Percentiles rank a stretch among this genome's conserved stretches.
phyloP scores from a whole-genome alignment of 2,113 vertebrate species.

The Mirounga angustirostris region DNA sequence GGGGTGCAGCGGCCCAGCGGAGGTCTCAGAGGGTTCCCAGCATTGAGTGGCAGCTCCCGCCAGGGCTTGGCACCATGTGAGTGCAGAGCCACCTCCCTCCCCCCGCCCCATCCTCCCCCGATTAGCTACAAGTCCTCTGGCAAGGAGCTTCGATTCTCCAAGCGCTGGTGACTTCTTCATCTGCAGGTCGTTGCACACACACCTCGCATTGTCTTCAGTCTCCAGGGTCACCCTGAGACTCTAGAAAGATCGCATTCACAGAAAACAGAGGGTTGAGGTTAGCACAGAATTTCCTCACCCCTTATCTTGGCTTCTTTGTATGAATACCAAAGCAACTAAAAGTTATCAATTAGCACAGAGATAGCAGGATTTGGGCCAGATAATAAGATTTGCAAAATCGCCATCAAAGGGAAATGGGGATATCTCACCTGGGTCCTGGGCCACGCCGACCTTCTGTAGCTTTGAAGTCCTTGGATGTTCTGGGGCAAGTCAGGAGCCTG shows the following conservation, averaged over 20 bases:
- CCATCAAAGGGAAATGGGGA: background rate
- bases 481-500: fast-evolving
- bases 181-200: background rate
- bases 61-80: no score
- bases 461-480: fast-evolving
- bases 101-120: no score
- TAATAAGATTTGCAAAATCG: fast-evolving
- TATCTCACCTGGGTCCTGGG: background rate
- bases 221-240: background rate
- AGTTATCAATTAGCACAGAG: fast-evolving
- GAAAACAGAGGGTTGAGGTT: fast-evolving
- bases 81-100: fast-evolving
- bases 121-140: background rate
- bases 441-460: background rate
- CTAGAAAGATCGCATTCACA: fast-evolving
- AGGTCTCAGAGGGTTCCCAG: background rate
- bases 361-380: background rate
- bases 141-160: no score
- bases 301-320: background rate
- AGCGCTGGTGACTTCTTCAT: fast-evolving
- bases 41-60: no score
- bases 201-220: background rate
- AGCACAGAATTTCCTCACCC: fast-evolving
- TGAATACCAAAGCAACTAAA: fast-evolving
- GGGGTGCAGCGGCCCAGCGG: fast-evolving